Conservation (phyloP, 2,888 invertebrate genomes). For the Steinernema scapterisci region DNA sequence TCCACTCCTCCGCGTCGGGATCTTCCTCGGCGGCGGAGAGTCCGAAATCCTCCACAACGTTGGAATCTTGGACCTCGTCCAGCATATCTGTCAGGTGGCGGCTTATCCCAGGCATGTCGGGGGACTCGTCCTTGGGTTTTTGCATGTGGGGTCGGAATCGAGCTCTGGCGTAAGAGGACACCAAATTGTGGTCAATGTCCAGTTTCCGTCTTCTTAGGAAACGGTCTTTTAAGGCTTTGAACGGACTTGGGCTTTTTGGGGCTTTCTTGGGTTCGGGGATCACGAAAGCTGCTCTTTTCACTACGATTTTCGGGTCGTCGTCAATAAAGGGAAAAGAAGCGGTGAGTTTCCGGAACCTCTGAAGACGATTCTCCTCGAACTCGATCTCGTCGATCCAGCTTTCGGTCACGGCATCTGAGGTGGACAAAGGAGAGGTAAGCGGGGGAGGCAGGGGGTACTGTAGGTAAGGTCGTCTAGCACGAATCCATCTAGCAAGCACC, state of each 20-base stretch:
- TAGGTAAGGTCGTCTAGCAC: background rate
- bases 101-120: background rate
- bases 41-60: constrained; percentile 5
- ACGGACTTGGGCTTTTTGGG: background rate
- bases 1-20: constrained; percentile 44
- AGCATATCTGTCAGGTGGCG: constrained; percentile 5
- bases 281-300: constrained; percentile 2
- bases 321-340: constrained; percentile 19
- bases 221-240: constrained; percentile 2
- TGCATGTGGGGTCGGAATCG: background rate
- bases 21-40: constrained; percentile 40
- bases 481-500: constrained; percentile 29
- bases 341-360: background rate
- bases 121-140: background rate
- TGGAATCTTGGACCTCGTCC: background rate
- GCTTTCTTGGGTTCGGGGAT: background rate
- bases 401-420: constrained; percentile 3
- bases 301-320: background rate
- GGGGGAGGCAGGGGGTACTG: background rate
- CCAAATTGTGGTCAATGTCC: background rate
- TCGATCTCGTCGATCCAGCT: constrained; percentile 28
- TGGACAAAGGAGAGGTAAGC: background rate
- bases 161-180: background rate
- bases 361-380: background rate
- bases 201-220: constrained; percentile 1